Evolutionary conservation across 2,888 invertebrate genomes (phyloP).

Genomic region (Ctenicera cuprea): DNA sequence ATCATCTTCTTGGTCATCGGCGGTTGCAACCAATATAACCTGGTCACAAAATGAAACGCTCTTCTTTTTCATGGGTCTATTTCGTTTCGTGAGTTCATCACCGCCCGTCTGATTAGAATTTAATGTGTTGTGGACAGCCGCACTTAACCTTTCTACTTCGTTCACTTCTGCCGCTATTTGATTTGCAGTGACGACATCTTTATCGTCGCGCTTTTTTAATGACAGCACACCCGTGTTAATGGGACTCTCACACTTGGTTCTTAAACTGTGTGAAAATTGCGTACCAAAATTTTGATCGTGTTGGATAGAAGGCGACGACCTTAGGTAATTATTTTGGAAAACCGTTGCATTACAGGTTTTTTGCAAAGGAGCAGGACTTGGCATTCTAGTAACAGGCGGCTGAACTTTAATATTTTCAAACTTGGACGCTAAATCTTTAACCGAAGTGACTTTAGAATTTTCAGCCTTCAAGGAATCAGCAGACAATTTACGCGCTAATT

Average conservation of each 20-base stretch:
- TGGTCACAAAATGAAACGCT: slow-evolving; percentile 97
- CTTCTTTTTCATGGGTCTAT: slow-evolving; percentile 85
- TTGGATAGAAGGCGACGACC: slow-evolving; percentile 37
- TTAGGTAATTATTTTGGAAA: slow-evolving; percentile 29
- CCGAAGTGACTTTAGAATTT: slow-evolving; percentile 72
- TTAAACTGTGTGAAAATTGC: slow-evolving; percentile 40
- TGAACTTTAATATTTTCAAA: slow-evolving; percentile 78
- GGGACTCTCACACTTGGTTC: slow-evolving; percentile 54
- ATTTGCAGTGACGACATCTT: slow-evolving; percentile 69
- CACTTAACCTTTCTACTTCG: slow-evolving; percentile 76
- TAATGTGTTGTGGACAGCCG: slow-evolving; percentile 73
- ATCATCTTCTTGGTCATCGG: slow-evolving; percentile 93
- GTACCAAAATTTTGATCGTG: slow-evolving; percentile 37
- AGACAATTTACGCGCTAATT: slow-evolving; percentile 30
- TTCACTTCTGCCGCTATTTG: slow-evolving; percentile 76
- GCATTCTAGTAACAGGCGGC: slow-evolving; percentile 48
- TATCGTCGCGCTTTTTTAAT: slow-evolving; percentile 64
- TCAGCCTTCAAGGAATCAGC: slow-evolving; percentile 55
- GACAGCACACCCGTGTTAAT: slow-evolving; percentile 61
- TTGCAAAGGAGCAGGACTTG: slow-evolving; percentile 22
- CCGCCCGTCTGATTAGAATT: slow-evolving; percentile 73
- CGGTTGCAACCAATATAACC: slow-evolving; percentile 93
- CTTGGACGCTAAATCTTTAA: slow-evolving; percentile 87
- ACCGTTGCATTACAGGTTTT: slow-evolving; percentile 3
- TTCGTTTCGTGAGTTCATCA: slow-evolving; percentile 72